phyloP scores from a whole-genome alignment of 2,888 invertebrate species.

The Drosophila pegasa region DNA sequence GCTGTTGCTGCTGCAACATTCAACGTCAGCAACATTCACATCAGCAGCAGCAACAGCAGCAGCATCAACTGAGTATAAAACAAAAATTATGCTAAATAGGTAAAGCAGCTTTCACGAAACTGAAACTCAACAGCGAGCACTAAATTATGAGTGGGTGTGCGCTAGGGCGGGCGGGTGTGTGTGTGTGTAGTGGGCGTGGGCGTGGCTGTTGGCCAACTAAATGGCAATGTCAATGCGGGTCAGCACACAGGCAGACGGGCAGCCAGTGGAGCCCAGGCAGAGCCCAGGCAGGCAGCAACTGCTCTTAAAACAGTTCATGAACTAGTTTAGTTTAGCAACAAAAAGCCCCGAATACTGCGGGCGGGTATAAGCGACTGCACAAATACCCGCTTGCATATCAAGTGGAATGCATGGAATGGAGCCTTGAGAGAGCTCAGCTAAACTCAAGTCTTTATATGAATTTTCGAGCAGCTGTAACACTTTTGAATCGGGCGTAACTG shows the following conservation, averaged over 20 bases:
- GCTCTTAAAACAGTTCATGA: slow-evolving; percentile 17
- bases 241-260: slow-evolving; percentile 38
- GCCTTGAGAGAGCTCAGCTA: background rate
- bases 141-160: slow-evolving; percentile 59
- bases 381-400: background rate
- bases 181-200: slow-evolving; percentile 3
- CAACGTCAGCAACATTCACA: slow-evolving; percentile 24
- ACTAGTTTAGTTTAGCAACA: slow-evolving; percentile 8
- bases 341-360: background rate
- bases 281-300: slow-evolving; percentile 30
- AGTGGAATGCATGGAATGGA: no score
- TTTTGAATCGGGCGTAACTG: background rate
- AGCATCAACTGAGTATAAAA: slow-evolving; percentile 51
- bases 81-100: slow-evolving; percentile 79
- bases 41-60: slow-evolving; percentile 38
- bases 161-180: background rate
- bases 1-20: slow-evolving; percentile 26
- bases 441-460: background rate
- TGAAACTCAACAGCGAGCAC: slow-evolving; percentile 70
- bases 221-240: slow-evolving; percentile 66
- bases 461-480: no score
- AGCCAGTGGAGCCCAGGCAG: slow-evolving; percentile 1
- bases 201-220: slow-evolving; percentile 42
- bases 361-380: background rate
- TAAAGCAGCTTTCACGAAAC: slow-evolving; percentile 74